Evolutionary conservation across 2,113 vertebrate species (phyloP).

Genomic region (Willisornis vidua): DNA sequence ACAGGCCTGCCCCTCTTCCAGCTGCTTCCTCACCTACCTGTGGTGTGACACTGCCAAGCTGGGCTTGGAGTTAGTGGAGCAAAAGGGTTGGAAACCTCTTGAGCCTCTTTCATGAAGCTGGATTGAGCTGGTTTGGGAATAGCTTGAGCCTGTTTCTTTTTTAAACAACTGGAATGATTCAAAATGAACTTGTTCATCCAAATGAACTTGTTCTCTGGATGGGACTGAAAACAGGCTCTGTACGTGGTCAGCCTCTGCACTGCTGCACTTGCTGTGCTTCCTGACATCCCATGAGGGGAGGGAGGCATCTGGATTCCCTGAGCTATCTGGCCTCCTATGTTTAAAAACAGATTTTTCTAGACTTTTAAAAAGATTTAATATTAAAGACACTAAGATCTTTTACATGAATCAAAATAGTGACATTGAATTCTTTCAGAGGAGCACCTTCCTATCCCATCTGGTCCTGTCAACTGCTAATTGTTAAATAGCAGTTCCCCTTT

Average conservation of each 20-base stretch:
- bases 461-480: neutral
- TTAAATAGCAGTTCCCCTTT: neutral
- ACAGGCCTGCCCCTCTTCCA: rapidly evolving
- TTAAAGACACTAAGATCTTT: neutral
- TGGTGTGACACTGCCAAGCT: neutral
- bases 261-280: neutral
- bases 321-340: neutral
- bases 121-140: neutral
- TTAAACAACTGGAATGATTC: neutral
- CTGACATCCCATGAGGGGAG: neutral
- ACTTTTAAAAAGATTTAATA: neutral
- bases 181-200: no score
- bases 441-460: neutral
- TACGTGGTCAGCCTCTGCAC: neutral
- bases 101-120: neutral
- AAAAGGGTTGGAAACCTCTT: neutral
- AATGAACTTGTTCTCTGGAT: neutral
- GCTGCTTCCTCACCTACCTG: neutral
- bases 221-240: neutral
- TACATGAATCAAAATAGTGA: neutral
- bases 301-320: neutral
- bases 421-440: neutral
- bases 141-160: neutral
- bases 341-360: neutral
- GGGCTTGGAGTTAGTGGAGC: neutral